phyloP scores from a whole-genome alignment of 2,888 invertebrate species.

The Stomorhina lunata region DNA sequence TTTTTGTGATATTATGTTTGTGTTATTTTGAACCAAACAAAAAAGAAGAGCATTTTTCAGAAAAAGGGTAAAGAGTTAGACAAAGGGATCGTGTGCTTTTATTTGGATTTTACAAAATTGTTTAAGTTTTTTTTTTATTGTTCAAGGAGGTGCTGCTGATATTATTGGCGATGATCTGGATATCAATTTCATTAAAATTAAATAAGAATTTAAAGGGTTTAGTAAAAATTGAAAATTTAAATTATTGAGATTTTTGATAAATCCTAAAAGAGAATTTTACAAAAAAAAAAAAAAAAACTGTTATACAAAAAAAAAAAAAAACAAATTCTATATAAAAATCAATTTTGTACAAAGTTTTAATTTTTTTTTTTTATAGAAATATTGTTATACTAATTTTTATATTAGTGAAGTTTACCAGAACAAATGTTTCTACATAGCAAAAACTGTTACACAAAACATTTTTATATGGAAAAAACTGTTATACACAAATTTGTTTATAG shows the following conservation, averaged over 20 bases:
- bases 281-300: neutral
- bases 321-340: too few relatives aligned
- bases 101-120: slow-evolving; percentile 47
- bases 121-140: slow-evolving; percentile 2
- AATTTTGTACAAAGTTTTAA: too few relatives aligned
- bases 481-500: too few relatives aligned
- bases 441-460: too few relatives aligned
- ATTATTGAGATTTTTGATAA: neutral
- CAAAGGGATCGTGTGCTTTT: slow-evolving; percentile 35
- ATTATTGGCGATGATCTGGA: slow-evolving; percentile 48
- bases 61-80: slow-evolving; percentile 17
- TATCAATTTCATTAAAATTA: slow-evolving; percentile 62
- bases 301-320: too few relatives aligned
- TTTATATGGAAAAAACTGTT: too few relatives aligned
- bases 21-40: neutral
- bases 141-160: slow-evolving; percentile 53
- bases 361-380: too few relatives aligned
- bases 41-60: neutral
- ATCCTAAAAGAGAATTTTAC: neutral
- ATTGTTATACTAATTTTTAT: too few relatives aligned
- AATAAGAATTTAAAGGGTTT: slow-evolving; percentile 16
- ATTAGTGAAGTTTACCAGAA: too few relatives aligned
- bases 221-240: neutral
- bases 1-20: neutral
- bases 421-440: too few relatives aligned